Evolutionary conservation across 2,888 invertebrate species (phyloP), one percentile per base, ranked within the genome.

Genomic region (Acanthococcus lagerstroemiae): DNA sequence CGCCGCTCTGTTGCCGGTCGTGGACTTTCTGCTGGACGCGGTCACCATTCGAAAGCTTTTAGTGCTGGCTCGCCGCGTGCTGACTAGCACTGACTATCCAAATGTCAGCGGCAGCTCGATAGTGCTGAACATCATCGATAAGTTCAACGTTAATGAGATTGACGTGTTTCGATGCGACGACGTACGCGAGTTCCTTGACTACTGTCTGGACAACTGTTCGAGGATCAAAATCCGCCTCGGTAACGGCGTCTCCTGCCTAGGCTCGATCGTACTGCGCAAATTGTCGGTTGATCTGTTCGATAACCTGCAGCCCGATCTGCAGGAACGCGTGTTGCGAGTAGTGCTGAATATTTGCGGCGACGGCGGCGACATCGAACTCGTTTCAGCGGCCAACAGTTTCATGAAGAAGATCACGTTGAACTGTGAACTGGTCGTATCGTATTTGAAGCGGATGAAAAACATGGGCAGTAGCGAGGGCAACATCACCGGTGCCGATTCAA

Each of bases 1-100:
- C 57, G 77, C 80, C 0, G 78, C 78, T 68, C 73, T 83, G 4
- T 72, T 82, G 0, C 78, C 79, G 69, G 72, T 81, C 3, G 69
- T 83, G 0, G 72, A 73, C 0, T 75, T 76, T 68, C 77, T 82
- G 0, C 24, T 30, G 6, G 66, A 57, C 30, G 19, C 50, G 25
- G 21, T 3, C 15, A 25, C 48, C 1, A 22, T 57, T 9, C 21
- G n/a, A 19, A 57, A 50, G 25, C 37, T 66, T 12, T 24, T 48
- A 4, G 5, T 26, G 6, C 44, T 27, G 26, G 50, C 50, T 21
- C 24, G 19, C 7, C 9, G 27, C 12, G 6, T 65, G 1, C 30
- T 65, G 2, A 45, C 17, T 24, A 15, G 6, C n/a, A 22, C 17
- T 15, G 22, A 55, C 26, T 55, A 44, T 15, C 46, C 50, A 6